Evolutionary conservation across 2,888 invertebrate species (phyloP), one percentile per base, ranked within the genome.

Genomic region (Rhamnusium bicolor): DNA sequence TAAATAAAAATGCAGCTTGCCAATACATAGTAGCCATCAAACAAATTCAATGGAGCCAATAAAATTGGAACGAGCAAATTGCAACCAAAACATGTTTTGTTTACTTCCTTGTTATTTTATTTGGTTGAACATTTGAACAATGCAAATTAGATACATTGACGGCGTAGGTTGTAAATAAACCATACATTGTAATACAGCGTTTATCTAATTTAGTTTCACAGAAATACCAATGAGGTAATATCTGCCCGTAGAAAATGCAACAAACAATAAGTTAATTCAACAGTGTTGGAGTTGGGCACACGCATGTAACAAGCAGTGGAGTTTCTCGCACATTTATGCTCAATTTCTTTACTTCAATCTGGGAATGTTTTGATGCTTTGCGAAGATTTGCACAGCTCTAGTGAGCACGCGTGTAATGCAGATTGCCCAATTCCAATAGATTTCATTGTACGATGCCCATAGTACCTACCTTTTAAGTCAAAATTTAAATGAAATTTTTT

Each of bases 61-160:
- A 12, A 12, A 54, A 27, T 54, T 54, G 29, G 56, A 56, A 7
- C 56, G 1, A 29, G 56, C 27, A n/a, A 29, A 16, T 27, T 29
- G 56, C 14, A n/a, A 40, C 40, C 40, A 40, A 56, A 56, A 24
- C 16, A 29, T 29, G 24, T 40, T 21, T 27, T 56, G n/a, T 56
- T 29, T 56, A 56, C 7, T 56, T 29, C 16, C 56, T 29, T 56
- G 14, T 29, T 29, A 56, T 56, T 40, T 40, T 40, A n/a, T 40
- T 40, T 40, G 40, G 29, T 29, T 27, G 14, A 56, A 24, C 56
- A 53, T 18, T n/a, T n/a, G n/a, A n/a, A 19, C 21, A 56, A 56
- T 53, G 21, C 53, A 53, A n/a, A 21, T 53, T 19, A 53, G 21
- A 21, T 12, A 12, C n/a, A 40, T n/a, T 40, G 12, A 40, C 5